Evolutionary conservation across 2,797 vertebrate species (phyloP).

Genomic region (Balearica regulorum): DNA sequence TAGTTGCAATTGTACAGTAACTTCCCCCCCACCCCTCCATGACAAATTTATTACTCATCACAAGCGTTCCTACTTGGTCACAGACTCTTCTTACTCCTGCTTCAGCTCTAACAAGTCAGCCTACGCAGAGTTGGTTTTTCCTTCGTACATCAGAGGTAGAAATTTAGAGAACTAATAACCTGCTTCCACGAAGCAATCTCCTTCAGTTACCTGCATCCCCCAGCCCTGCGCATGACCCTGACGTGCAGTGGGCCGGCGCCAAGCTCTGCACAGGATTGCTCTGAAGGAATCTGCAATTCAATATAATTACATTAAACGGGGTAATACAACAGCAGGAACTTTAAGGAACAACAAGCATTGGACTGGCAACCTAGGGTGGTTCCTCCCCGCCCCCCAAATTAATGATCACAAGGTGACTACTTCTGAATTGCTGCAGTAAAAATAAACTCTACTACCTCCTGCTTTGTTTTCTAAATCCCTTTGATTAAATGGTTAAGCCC

Average conservation of each 20-base stretch:
- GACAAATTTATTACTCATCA: neutral
- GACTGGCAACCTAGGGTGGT: neutral
- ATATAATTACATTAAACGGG: neutral
- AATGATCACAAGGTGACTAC: neutral
- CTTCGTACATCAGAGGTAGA: neutral
- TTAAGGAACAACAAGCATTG: neutral
- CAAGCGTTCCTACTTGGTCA: neutral
- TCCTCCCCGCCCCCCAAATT: neutral
- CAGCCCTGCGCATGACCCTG: neutral
- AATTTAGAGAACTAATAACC: neutral
- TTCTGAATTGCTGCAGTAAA: neutral
- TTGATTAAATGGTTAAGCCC: neutral
- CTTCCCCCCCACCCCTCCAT: fast-evolving
- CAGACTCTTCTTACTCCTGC: neutral
- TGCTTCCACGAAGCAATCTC: neutral
- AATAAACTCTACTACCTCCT: neutral
- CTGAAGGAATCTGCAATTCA: neutral
- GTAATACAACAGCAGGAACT: neutral
- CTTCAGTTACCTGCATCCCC: neutral
- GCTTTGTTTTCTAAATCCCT: neutral
- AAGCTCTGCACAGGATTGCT: neutral
- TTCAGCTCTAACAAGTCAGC: neutral
- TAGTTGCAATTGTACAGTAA: neutral
- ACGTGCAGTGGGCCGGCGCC: neutral
- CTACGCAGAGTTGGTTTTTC: neutral